phyloP scores from a whole-genome alignment of 2,113 vertebrate species.

The Ophiodon elongatus region DNA sequence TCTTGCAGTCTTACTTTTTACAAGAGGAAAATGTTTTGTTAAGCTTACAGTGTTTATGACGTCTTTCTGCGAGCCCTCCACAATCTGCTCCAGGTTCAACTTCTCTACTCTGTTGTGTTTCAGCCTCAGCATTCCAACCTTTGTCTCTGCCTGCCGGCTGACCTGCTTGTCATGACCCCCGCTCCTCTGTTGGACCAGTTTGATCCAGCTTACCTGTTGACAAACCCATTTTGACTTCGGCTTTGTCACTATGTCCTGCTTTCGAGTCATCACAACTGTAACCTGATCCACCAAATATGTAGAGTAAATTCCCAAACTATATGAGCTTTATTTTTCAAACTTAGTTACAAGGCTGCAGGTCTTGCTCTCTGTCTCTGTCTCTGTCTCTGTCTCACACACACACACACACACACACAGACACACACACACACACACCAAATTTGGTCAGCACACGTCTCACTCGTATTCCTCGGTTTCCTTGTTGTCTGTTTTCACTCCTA shows the following conservation, averaged over 20 bases:
- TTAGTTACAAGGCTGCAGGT: too few relatives aligned
- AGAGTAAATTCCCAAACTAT: too few relatives aligned
- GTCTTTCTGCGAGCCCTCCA: not conserved
- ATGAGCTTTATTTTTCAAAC: too few relatives aligned
- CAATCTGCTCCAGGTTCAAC: not conserved
- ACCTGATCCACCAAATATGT: not conserved
- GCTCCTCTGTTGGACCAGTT: not conserved
- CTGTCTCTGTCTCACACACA: too few relatives aligned
- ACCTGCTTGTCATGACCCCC: not conserved
- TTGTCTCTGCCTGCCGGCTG: not conserved
- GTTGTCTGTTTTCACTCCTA: too few relatives aligned
- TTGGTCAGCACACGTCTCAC: too few relatives aligned
- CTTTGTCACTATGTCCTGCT: not conserved
- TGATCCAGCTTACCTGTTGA: not conserved
- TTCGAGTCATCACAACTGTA: not conserved
- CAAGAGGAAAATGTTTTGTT: not conserved
- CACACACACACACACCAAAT: too few relatives aligned
- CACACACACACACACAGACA: too few relatives aligned
- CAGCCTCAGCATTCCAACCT: too few relatives aligned
- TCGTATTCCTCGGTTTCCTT: too few relatives aligned
- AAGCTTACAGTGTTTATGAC: not conserved
- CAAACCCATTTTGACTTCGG: not conserved
- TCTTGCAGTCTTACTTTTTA: not conserved
- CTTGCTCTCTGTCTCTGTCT: too few relatives aligned
- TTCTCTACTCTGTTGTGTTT: not conserved